Conservation (phyloP, 1,140 invertebrate genomes). For the Trissolcus basalis region DNA sequence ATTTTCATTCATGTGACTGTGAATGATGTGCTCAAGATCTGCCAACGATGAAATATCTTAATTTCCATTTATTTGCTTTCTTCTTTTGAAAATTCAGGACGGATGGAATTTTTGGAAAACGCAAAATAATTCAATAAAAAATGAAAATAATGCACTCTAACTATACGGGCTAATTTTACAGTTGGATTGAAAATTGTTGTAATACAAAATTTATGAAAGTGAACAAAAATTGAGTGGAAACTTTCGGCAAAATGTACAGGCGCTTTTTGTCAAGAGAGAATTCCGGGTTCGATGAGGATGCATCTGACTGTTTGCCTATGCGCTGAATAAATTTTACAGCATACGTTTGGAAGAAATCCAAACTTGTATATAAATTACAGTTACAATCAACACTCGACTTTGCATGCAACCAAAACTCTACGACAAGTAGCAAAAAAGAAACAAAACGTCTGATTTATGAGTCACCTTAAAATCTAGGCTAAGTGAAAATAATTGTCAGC, state of each 20-base stretch:
- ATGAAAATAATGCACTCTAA: no score
- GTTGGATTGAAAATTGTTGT: no score
- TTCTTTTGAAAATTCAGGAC: no score
- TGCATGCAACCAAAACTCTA: slow-evolving; percentile 17
- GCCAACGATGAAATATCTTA: no score
- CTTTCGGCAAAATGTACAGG: no score
- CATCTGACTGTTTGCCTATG: slow-evolving; percentile 28
- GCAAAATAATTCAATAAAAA: no score
- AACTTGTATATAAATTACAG: slow-evolving; percentile 51
- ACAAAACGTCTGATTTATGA: slow-evolving; percentile 33
- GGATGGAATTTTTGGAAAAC: no score
- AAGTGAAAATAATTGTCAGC: slow-evolving; percentile 27
- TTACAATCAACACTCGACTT: slow-evolving; percentile 47
- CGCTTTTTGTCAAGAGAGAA: slow-evolving; percentile 26
- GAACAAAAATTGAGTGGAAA: no score
- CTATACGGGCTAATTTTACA: no score
- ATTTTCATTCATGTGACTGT: not conserved
- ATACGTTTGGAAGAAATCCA: slow-evolving; percentile 34
- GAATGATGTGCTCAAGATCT: not conserved
- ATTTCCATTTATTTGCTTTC: not conserved
- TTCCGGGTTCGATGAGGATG: slow-evolving; percentile 31
- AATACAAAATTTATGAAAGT: no score
- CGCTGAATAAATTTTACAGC: slow-evolving; percentile 34
- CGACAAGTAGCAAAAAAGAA: slow-evolving; percentile 7
- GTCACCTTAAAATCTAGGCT: slow-evolving; percentile 13